Evolutionary conservation across 1,140 invertebrate genomes (phyloP).

Genomic region (Lasioglossum baleicum): DNA sequence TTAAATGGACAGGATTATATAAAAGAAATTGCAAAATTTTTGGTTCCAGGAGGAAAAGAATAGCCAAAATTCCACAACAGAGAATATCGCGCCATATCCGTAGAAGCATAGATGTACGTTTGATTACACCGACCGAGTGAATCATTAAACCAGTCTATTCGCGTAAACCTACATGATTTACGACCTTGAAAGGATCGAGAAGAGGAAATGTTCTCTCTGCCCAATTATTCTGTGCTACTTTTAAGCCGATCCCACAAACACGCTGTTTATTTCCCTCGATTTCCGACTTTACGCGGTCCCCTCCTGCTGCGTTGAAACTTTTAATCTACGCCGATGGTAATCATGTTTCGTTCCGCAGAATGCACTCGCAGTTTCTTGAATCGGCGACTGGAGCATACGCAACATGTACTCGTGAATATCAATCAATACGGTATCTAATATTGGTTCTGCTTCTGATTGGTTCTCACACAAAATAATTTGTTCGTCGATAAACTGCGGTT

Average conservation of each 20-base stretch:
- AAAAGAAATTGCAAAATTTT: no score
- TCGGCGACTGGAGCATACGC: no score
- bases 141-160: background rate
- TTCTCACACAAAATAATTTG: background rate
- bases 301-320: background rate
- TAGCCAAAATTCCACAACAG: no score
- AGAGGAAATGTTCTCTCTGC: background rate
- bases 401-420: background rate
- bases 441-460: background rate
- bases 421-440: background rate
- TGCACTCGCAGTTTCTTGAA: background rate
- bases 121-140: background rate
- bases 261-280: background rate
- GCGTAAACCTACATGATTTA: constrained; percentile 8
- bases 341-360: background rate
- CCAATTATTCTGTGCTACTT: background rate
- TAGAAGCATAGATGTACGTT: background rate
- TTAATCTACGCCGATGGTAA: background rate
- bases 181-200: background rate
- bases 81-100: background rate
- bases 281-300: background rate
- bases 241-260: background rate
- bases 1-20: no score
- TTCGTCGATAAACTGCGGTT: no score
- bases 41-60: no score